Evolutionary conservation across 2,797 vertebrate species (phyloP).

Genomic region (Coreius guichenoti): DNA sequence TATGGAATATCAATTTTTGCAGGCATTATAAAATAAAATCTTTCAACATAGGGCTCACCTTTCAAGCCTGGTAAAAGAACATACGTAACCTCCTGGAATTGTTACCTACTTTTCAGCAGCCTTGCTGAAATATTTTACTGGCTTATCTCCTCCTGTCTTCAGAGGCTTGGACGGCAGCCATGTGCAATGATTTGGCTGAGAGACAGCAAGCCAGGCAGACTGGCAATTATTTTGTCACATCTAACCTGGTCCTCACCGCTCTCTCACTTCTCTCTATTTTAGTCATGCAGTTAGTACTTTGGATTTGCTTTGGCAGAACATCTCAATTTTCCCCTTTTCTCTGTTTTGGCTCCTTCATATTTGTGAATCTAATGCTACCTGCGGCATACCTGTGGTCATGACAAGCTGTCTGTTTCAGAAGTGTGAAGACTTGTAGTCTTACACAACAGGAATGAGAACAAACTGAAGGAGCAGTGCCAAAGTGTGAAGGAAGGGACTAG

Average conservation of each 20-base stretch:
- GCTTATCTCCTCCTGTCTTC: slow-evolving; percentile 73
- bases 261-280: slow-evolving; percentile 30
- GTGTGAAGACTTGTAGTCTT: slow-evolving; percentile 19
- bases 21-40: not conserved
- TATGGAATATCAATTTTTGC: not conserved
- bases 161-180: slow-evolving; percentile 65
- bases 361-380: slow-evolving; percentile 48
- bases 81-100: slow-evolving; percentile 49
- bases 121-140: slow-evolving; percentile 64
- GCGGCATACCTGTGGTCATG: slow-evolving; percentile 38
- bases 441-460: slow-evolving; percentile 17
- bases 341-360: slow-evolving; percentile 27
- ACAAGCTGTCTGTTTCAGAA: slow-evolving; percentile 2
- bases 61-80: slow-evolving; percentile 24
- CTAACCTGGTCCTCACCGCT: slow-evolving; percentile 47
- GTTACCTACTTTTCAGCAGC: slow-evolving; percentile 57
- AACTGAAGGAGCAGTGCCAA: slow-evolving; percentile 1
- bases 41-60: slow-evolving; percentile 12
- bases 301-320: slow-evolving; percentile 37
- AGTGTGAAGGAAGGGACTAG: not conserved
- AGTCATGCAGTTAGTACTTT: not conserved
- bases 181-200: slow-evolving; percentile 65
- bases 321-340: slow-evolving; percentile 16
- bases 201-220: slow-evolving; percentile 71
- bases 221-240: slow-evolving; percentile 72